phyloP scores from a whole-genome alignment of 1,140 invertebrate genomes.

The Bombus balteatus region DNA sequence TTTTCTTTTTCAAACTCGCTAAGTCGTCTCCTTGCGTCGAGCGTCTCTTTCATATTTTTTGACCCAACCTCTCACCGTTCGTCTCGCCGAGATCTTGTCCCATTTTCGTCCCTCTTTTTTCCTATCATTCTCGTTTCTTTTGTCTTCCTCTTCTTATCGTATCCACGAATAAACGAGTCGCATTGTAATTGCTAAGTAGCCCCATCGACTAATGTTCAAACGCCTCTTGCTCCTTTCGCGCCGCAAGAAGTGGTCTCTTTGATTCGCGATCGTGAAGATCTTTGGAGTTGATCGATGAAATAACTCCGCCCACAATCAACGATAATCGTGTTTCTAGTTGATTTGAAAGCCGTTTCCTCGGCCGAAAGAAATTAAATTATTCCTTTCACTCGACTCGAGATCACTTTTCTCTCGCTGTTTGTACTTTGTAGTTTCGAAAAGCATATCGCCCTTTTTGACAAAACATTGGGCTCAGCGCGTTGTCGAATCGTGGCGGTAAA shows the following conservation, averaged over 20 bases:
- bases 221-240: not conserved
- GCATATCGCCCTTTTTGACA: not conserved
- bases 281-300: not conserved
- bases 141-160: not conserved
- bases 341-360: not conserved
- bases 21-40: conserved; percentile 2
- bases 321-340: not conserved
- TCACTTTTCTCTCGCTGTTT: not conserved
- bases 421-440: not conserved
- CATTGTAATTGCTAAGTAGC: conserved; percentile 46
- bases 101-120: not conserved
- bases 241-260: not conserved
- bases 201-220: not conserved
- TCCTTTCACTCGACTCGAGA: conserved; percentile 14
- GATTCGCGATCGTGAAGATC: not conserved
- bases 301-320: not conserved
- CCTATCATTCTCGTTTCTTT: no score
- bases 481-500: not conserved
- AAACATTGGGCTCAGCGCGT: no score
- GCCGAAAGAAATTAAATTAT: not conserved
- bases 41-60: conserved; percentile 27
- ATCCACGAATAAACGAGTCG: not conserved
- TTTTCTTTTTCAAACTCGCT: not conserved
- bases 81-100: not conserved
- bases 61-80: not conserved